Base-by-base conservation (phyloP, 2,797 vertebrate genomes). In the Pipistrellus kuhlii region DNA sequence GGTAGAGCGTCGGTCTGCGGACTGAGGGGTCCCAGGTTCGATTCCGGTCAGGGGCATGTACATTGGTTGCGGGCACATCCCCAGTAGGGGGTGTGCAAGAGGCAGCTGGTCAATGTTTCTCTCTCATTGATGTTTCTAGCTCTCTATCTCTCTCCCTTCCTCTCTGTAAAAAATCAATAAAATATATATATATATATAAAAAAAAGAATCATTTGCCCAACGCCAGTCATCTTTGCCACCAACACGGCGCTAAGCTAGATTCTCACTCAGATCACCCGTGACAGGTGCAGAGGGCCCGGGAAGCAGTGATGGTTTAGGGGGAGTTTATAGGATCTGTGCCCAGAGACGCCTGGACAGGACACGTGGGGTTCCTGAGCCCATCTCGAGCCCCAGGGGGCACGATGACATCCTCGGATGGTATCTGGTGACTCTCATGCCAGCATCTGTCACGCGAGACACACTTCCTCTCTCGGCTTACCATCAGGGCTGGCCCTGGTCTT, bases 401-500 rank as follows among this genome's bases (percentile, higher is more conserved):
- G 10, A 11, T 83, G 92, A 93, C 68, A 87, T 86, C 75, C 68
- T 97, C 3, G 11, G 41, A 68, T 75, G 64, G 85, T 68, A 85
- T 59, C 41, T 91, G 82, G 51, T 83, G 87, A 95, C 30, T 71
- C 82, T 82, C 32, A 72, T 8, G 77, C 75, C 75, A 51, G 66
- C 85, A 95, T 96, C 93, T 92, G 85, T 96, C 94, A 94, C 23
- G n/a, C 95, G 80, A 96, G 90, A 96, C 94, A 88, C 93, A 88
- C 93, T 96, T 96, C 96, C 97, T 89, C 97, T 89, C 93, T 48
- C 83, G 96, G 91, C 92, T 96, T 96, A 97, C 95, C 95, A 95
- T 97, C 94, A 96, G 94, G 93, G 93, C 97, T 91, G 96, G 95
- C 94, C 93, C 95, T 92, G 66, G 88, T 94, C 93, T 97, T 95